Base-by-base conservation (phyloP, 2,888 invertebrate genomes). In the Parnassius apollo region DNA sequence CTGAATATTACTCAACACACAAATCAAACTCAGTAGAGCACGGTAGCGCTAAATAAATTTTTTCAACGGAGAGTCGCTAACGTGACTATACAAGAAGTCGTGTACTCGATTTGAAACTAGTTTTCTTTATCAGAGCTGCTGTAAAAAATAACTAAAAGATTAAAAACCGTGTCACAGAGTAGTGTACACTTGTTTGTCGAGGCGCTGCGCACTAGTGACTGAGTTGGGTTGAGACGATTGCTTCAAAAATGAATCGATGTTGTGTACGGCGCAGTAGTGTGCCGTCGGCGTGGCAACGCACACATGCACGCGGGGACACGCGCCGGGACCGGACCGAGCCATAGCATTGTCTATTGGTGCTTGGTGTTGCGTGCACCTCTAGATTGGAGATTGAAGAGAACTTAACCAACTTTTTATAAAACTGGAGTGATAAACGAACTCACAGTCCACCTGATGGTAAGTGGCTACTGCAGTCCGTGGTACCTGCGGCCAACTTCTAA, bases 201-300 rank as follows among this genome's bases (percentile, higher is more conserved):
- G 73, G 88, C 90, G 91, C 86, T 91, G 91, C 91, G 91, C 91
- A 88, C 86, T 88, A 78, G 84, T 89, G 90, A 91, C 91, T 89
- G 91, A 61, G 50, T 61, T 35, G 35, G 7, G 35, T 35, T 35
- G 57, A 85, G 80, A 66, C 76, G 81, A 79, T 77, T 80, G 83
- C 80, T 79, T 77, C 82, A 84, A 81, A 85, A 83, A 83, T 82
- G 85, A 90, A 91, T 91, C 91, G 88, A 91, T 91, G 91, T 86
- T 88, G 83, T 84, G 83, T 35, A 35, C 83, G 82, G 80, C 79
- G 76, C 75, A 73, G 75, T 76, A 73, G 74, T 83, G 86, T 84
- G 84, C 76, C 80, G 61, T 64, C 73, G 72, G 75, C 59, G 68
- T 71, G 72, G 63, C 65, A 61, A 58, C 77, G 76, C 83, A 80